These are phyloP conservation scores for Subanguina moxae DNA, from an alignment of 1,140 invertebrate species.

Conservation along the genomic window DNA sequence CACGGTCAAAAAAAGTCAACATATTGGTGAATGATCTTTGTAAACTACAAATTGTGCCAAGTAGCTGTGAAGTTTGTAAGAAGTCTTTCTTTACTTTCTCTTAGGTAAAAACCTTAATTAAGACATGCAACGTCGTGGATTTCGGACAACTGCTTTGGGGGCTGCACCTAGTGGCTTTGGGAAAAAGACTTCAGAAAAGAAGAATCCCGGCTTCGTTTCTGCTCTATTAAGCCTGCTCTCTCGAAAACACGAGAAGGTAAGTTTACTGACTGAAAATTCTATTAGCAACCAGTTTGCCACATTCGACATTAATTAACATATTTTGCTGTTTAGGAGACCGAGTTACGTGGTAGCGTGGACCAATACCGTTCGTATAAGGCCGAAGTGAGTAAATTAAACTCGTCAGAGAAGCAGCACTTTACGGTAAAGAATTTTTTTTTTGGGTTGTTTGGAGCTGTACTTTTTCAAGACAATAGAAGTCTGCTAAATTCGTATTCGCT, in stretches of 20 bases:
- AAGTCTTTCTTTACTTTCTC: too few species aligned
- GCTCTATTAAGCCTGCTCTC: neutral
- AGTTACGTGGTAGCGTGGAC: neutral
- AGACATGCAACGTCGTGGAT: neutral
- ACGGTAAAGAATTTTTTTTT: neutral
- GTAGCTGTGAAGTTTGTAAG: neutral
- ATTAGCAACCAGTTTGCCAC: neutral
- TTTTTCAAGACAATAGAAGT: too few species aligned
- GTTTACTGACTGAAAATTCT: neutral
- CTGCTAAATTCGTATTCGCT: too few species aligned
- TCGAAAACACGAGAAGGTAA: neutral
- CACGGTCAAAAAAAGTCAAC: neutral
- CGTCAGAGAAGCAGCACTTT: neutral
- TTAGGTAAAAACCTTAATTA: too few species aligned
- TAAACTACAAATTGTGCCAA: neutral
- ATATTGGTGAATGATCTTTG: neutral
- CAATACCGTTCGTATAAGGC: neutral
- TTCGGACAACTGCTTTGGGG: neutral
- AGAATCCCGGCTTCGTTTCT: neutral
- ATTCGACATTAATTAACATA: neutral
- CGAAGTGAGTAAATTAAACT: neutral
- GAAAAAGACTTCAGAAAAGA: neutral
- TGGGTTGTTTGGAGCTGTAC: too few species aligned
- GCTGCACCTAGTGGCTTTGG: neutral
- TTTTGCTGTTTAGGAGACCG: too few species aligned